phyloP scores from a whole-genome alignment of 30 jellyfish, hydroid and myxozoan species.

The Clytia hemisphaerica region DNA sequence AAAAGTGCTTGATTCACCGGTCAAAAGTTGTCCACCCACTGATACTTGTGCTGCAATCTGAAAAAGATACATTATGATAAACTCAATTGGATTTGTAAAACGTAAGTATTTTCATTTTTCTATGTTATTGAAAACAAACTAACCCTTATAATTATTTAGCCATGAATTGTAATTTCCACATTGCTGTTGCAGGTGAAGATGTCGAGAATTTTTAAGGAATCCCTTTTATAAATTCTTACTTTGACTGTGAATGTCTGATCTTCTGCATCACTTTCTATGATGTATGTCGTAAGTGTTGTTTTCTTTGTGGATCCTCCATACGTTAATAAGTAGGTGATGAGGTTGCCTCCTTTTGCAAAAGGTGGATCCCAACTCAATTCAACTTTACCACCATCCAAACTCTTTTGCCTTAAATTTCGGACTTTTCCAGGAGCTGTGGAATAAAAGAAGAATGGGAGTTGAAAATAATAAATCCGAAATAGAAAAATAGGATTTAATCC shows the following conservation, averaged over 20 bases:
- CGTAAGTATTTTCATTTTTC: too few relatives aligned
- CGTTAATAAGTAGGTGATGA: constrained; percentile 5
- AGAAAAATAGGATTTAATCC: too few relatives aligned
- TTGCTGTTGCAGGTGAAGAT: too few relatives aligned
- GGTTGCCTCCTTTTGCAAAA: constrained; percentile 22
- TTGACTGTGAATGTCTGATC: constrained; percentile 24
- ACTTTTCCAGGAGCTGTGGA: constrained; percentile 49
- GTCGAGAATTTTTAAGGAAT: too few relatives aligned
- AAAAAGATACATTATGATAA: too few relatives aligned
- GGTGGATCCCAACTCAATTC: constrained; percentile 50
- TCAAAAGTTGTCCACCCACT: not conserved
- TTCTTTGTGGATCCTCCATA: not conserved
- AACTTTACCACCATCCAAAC: constrained; percentile 39
- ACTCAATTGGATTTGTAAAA: too few relatives aligned
- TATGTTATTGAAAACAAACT: too few relatives aligned
- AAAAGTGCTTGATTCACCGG: not conserved
- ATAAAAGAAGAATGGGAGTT: not conserved
- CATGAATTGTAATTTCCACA: not conserved
- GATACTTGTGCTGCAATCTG: too few relatives aligned
- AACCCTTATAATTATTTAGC: too few relatives aligned
- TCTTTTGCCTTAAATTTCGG: constrained; percentile 10
- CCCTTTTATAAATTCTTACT: not conserved
- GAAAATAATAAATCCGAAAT: not conserved
- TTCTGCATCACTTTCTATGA: not conserved
- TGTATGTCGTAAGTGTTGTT: constrained; percentile 6